Evolutionary conservation across 2,888 invertebrate genomes (phyloP), one percentile per base, ranked within the genome.

Genomic region (Apantesis nais): DNA sequence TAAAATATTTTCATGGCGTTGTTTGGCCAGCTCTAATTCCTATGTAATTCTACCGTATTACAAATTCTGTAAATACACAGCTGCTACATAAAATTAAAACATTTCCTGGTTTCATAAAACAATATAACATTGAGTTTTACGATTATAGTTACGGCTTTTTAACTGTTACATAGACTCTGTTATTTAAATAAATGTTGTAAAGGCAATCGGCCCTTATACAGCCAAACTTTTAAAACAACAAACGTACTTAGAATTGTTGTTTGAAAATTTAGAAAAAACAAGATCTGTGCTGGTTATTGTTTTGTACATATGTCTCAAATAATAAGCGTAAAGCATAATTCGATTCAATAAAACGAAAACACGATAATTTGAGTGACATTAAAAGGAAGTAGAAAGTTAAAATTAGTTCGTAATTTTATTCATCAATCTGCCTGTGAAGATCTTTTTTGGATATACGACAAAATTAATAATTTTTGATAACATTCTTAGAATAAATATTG

Each of bases 381-480:
- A 85, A 85, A 86, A 77, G 72, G 74, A 82, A 85, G 83, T 83
- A 70, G 80, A 78, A 86, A 84, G 82, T 84, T 89, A 78, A 85
- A 90, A 89, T 89, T 87, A 88, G 82, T 85, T 88, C 74, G 66
- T 86, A 83, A 88, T 88, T 89, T 83, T 80, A 83, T 86, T 86
- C 81, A 80, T 83, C 75, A 79, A 86, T 87, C 84, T 87, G 86
- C 72, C 77, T 80, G 83, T 79, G 78, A 79, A 82, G 80, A 81
- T 80, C 76, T 78, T 70, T 84, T 66, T 72, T 72, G 73, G 78
- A 78, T 77, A 79, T 73, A 74, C 79, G 77, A 80, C 76, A 77
- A 80, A 82, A 80, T 62, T 39, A 74, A 77, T 72, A 77, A 70
- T 75, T 75, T 69, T 69, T 69, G 65, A 25, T 9, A 52, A 52